Evolutionary conservation across 2,888 invertebrate genomes (phyloP), one percentile per base, ranked within the genome.

Genomic region (Tiliacea aurago): DNA sequence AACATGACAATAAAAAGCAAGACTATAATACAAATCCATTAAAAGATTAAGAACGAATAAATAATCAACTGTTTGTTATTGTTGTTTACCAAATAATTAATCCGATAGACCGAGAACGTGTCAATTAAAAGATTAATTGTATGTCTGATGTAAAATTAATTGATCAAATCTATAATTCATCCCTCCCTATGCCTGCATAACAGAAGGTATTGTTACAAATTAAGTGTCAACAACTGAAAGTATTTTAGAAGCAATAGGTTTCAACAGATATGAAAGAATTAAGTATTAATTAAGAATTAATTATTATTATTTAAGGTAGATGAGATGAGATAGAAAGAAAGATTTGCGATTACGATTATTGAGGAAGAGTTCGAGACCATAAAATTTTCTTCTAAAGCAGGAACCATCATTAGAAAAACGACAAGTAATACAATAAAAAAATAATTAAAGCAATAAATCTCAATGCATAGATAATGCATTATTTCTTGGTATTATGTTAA

Each of bases 141-240:
- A 51, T 15, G 70, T 53, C 56, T 78, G 70, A 41, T 56, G 37
- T 66, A 11, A 41, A 73, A 61, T 10, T 41, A 18, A 33, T 59
- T 45, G 63, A 63, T 63, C 18, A 47, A 47, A 69, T 56, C 28
- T 53, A 76, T 83, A 76, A 81, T 70, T 83, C 76, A 79, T 63
- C 61, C 41, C n/a, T n/a, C n/a, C n/a, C n/a, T n/a, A n/a, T n/a
- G n/a, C n/a, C 61, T 67, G 55, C 53, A 72, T 67, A 59, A 78
- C 62, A 70, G 55, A 69, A 58, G 28, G n/a, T 73, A 73, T 78
- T 83, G 70, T 79, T 76, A 62, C 62, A 20, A 56, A 73, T 51
- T 43, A 58, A 69, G 72, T 77, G 80, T 83, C 10, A 45, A 18
- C 13, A n/a, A 18, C 23, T 23, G 13, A 43, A 59, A 53, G 20